Evolutionary conservation across 2,888 invertebrate genomes (phyloP).

Genomic region (Ganaspis brasiliensis): DNA sequence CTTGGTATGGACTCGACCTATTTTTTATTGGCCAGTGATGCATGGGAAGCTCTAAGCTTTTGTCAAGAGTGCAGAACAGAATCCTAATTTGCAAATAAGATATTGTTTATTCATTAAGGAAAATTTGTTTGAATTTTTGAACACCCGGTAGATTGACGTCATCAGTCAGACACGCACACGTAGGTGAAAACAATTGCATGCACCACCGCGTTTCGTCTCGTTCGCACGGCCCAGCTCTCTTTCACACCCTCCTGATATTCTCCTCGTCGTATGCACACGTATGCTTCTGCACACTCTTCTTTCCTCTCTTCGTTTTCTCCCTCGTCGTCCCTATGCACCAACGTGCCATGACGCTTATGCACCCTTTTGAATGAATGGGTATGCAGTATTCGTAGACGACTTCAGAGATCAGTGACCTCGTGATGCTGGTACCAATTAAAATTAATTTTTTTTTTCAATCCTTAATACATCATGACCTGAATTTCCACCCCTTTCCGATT

Average conservation of each 20-base stretch:
- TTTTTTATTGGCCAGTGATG: too few species aligned
- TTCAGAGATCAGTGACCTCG: conserved; percentile 74
- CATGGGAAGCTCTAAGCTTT: too few species aligned
- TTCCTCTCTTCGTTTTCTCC: conserved; percentile 49
- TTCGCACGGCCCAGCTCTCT: conserved; percentile 59
- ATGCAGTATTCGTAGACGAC: conserved; percentile 62
- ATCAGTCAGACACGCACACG: conserved; percentile 48
- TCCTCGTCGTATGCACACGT: conserved; percentile 62
- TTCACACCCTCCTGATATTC: conserved; percentile 73
- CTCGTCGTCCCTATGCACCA: conserved; percentile 48
- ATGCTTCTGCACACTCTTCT: conserved; percentile 57
- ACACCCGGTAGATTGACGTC: conserved; percentile 46
- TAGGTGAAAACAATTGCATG: conserved; percentile 72
- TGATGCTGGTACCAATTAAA: conserved; percentile 68
- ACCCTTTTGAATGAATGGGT: conserved; percentile 60
- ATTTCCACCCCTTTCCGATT: not conserved
- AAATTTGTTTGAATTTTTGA: conserved; percentile 1
- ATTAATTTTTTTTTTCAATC: conserved; percentile 40
- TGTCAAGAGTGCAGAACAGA: too few species aligned
- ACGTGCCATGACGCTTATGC: conserved; percentile 42
- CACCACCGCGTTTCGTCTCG: conserved; percentile 51
- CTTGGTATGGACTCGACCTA: too few species aligned
- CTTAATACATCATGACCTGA: conserved; percentile 16
- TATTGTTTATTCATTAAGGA: too few species aligned
- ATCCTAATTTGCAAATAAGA: too few species aligned